Percentiles rank a stretch among this genome's conserved stretches.
phyloP scores from a whole-genome alignment of 2,113 vertebrate species.

The Nerophis lumbriciformis region DNA sequence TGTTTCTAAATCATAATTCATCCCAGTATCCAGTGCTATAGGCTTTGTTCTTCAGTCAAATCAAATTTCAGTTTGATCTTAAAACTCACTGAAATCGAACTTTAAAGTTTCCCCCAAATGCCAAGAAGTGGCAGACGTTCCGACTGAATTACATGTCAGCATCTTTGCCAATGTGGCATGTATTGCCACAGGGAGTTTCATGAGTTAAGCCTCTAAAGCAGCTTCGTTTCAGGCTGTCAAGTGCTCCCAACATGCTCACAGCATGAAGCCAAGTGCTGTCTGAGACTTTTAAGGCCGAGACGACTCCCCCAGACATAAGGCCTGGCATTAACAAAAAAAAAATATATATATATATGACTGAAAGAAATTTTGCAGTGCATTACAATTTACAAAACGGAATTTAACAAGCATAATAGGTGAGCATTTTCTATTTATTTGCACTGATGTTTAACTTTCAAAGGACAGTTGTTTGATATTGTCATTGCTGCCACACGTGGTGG shows the following conservation, averaged over 20 bases:
- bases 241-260: slow-evolving; percentile 22
- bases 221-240: slow-evolving; percentile 19
- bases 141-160: background rate
- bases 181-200: background rate
- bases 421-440: no score
- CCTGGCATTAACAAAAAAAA: slow-evolving; percentile 11
- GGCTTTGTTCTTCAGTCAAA: no score
- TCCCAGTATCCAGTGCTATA: no score
- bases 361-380: slow-evolving; percentile 3
- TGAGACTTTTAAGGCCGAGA: slow-evolving; percentile 25
- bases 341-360: slow-evolving; percentile 33
- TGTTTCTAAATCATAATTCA: no score
- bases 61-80: no score
- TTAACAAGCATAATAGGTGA: background rate
- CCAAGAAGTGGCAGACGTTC: background rate
- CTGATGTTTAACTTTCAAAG: no score
- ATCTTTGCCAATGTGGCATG: slow-evolving; percentile 5
- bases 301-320: slow-evolving; percentile 6
- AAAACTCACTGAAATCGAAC: no score
- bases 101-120: background rate
- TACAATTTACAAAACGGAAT: slow-evolving; percentile 1
- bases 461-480: no score
- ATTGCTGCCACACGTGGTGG: no score
- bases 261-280: slow-evolving; percentile 22
- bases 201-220: slow-evolving; percentile 24